Conservation (phyloP, 1,140 invertebrate species). For the Drosophila nigromelanica region DNA sequence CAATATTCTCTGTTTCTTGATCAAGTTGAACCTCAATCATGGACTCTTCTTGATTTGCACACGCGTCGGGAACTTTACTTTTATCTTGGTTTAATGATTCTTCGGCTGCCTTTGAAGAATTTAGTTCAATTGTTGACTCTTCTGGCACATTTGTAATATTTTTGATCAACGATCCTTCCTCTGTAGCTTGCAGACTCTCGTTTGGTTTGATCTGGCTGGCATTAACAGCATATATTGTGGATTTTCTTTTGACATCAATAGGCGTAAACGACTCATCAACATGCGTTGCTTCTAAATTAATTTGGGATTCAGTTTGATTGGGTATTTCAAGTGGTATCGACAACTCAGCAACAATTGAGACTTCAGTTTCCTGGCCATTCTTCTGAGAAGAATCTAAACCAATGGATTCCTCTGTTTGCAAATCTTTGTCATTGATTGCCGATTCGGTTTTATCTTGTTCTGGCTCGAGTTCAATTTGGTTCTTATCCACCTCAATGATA, state of each 20-base stretch:
- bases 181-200: neutral
- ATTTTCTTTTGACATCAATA: slow-evolving; percentile 1
- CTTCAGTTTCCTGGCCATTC: neutral
- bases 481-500: neutral
- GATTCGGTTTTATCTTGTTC: neutral
- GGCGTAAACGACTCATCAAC: neutral
- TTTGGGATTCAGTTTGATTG: neutral
- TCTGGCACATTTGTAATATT: neutral
- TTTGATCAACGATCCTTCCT: neutral
- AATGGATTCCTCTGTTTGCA: neutral
- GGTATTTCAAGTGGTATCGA: neutral
- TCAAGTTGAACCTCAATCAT: neutral
- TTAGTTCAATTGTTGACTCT: neutral
- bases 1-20: neutral
- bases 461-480: neutral
- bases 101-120: neutral
- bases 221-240: slow-evolving; percentile 16
- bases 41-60: neutral
- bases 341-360: neutral
- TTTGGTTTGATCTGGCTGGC: neutral
- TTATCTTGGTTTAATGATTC: neutral
- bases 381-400: neutral
- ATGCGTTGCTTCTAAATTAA: slow-evolving; percentile 13
- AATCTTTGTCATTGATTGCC: neutral
- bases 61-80: neutral